Evolutionary conservation across 1,140 invertebrate species (phyloP).

Genomic region (Micrasema longulum): DNA sequence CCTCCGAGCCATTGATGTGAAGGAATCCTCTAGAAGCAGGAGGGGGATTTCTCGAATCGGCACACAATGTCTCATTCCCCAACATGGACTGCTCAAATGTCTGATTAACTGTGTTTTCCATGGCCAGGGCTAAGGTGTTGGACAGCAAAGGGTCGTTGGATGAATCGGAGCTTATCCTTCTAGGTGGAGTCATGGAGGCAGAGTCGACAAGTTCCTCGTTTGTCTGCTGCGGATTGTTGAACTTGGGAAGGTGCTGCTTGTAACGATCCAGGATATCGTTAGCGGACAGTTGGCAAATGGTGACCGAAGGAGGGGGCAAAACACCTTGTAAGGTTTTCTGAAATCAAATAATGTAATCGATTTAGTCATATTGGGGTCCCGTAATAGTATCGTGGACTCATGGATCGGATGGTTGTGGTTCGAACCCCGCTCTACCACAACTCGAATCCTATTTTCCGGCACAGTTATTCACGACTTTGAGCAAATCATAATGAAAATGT

Average conservation of each 20-base stretch:
- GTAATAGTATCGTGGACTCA: no score
- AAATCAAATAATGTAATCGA: conserved; percentile 41
- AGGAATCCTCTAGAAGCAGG: background rate
- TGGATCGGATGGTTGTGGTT: no score
- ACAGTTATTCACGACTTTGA: no score
- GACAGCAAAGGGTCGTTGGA: conserved; percentile 21
- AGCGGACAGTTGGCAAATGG: conserved; percentile 71
- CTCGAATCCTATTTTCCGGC: no score
- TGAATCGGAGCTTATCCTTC: conserved; percentile 30
- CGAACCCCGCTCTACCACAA: no score
- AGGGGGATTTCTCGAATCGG: background rate
- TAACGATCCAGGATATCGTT: conserved; percentile 70
- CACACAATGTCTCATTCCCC: background rate
- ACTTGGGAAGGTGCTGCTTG: conserved; percentile 58
- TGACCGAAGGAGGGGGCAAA: conserved; percentile 75
- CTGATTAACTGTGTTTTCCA: conserved; percentile 34
- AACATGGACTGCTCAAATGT: conserved; percentile 24
- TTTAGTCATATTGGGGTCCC: no score
- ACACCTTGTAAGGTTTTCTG: conserved; percentile 70
- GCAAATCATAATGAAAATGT: no score
- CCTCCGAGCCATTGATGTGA: conserved; percentile 51
- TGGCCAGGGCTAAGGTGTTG: conserved; percentile 16
- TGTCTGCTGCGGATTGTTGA: conserved; percentile 30
- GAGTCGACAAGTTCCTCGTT: conserved; percentile 23
- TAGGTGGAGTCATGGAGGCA: conserved; percentile 19